phyloP scores from a whole-genome alignment of 1,140 invertebrate species.

The Drosophila sucinea region DNA sequence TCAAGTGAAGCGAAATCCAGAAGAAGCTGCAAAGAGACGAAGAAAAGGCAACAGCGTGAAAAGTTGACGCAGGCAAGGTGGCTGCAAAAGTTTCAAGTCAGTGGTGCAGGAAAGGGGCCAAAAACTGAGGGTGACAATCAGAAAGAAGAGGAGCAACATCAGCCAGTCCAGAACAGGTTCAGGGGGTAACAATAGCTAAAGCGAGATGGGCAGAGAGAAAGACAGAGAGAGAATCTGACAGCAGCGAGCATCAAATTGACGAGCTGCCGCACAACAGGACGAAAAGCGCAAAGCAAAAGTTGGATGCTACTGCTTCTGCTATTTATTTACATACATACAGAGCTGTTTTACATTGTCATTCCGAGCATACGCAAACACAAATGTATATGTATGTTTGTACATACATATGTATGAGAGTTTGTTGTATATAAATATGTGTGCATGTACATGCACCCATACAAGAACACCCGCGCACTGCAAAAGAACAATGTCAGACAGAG shows the following conservation, averaged over 20 bases:
- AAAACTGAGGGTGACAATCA: conserved; percentile 15
- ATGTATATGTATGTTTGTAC: background rate
- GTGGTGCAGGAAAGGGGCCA: background rate
- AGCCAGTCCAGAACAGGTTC: conserved; percentile 13
- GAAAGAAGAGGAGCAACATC: background rate
- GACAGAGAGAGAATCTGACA: conserved; percentile 26
- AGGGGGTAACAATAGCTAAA: conserved; percentile 5
- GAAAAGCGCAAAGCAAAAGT: conserved; percentile 39
- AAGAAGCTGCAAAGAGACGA: conserved; percentile 41
- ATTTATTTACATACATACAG: conserved; percentile 33
- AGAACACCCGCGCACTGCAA: conserved; percentile 40
- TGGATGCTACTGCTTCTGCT: conserved; percentile 14
- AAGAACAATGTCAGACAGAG: conserved; percentile 56
- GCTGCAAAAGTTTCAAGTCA: conserved; percentile 1
- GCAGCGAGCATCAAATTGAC: conserved; percentile 44
- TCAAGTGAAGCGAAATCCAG: conserved; percentile 50
- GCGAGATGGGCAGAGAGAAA: background rate
- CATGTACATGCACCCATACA: background rate
- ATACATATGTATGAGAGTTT: background rate
- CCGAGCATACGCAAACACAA: background rate
- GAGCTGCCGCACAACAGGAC: conserved; percentile 23
- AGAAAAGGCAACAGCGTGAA: conserved; percentile 37
- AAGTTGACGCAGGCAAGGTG: background rate
- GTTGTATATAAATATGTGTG: no score
- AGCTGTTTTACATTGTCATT: conserved; percentile 46